A percentile compares a stretch with the other conserved stretches of the same genome.
Conservation (phyloP, 2,888 invertebrate genomes). For the Stegophylla sp. region DNA sequence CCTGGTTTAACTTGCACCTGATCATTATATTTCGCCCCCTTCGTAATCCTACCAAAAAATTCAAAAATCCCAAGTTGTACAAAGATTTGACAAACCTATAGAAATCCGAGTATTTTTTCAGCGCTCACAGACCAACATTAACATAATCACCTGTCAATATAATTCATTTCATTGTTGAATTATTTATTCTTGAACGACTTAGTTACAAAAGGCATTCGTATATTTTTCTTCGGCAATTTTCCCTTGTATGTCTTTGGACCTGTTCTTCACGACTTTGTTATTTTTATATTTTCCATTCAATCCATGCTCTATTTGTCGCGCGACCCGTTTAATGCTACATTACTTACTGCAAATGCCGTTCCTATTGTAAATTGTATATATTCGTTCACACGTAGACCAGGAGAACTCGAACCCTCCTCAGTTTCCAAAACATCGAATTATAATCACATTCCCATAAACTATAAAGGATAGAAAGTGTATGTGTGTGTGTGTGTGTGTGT, state of each 20-base stretch:
- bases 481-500: too few relatives aligned
- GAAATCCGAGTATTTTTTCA: constrained; percentile 46
- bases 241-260: constrained; percentile 20
- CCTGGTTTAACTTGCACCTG: constrained; percentile 42
- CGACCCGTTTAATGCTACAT: constrained; percentile 10
- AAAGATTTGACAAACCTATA: constrained; percentile 36
- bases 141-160: constrained; percentile 58
- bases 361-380: constrained; percentile 27
- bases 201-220: constrained; percentile 39
- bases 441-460: background rate
- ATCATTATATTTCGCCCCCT: constrained; percentile 40
- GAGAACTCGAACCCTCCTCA: background rate
- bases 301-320: constrained; percentile 17
- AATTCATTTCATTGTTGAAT: constrained; percentile 56
- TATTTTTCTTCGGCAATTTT: constrained; percentile 17
- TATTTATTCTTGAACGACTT: constrained; percentile 52
- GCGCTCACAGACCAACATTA: constrained; percentile 30
- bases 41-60: constrained; percentile 29
- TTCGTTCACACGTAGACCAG: constrained; percentile 20
- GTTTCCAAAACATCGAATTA: constrained; percentile 18
- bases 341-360: constrained; percentile 22
- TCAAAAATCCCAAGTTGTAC: constrained; percentile 21
- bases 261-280: constrained; percentile 49
- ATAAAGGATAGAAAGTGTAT: background rate
- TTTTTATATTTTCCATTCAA: constrained; percentile 45